Conservation (phyloP, 2,888 invertebrate genomes). For the Eumerus sabulonum region DNA sequence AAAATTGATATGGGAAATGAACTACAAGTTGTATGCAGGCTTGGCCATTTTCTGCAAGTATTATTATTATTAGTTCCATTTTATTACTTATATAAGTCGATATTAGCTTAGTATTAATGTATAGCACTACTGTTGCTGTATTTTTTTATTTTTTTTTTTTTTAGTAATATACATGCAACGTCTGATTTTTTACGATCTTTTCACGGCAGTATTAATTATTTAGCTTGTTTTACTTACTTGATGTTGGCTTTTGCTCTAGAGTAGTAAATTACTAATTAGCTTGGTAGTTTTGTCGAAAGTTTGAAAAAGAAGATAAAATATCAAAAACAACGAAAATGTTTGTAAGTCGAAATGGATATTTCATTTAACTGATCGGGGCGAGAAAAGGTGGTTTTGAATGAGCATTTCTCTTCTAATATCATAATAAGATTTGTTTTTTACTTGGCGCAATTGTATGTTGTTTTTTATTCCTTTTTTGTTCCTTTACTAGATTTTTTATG, state of each 20-base stretch:
- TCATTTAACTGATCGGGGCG: constrained; percentile 33
- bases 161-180: constrained; percentile 51
- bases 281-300: constrained; percentile 38
- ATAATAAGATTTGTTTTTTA: constrained; percentile 20
- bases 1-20: constrained; percentile 42
- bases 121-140: constrained; percentile 64
- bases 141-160: constrained; percentile 43
- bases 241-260: constrained; percentile 37
- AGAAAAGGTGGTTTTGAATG: constrained; percentile 54
- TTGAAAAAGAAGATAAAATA: constrained; percentile 22
- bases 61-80: constrained; percentile 5
- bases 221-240: constrained; percentile 57
- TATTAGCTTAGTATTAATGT: constrained; percentile 65
- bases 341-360: not conserved
- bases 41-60: constrained; percentile 34
- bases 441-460: too few relatives aligned
- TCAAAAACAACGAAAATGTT: constrained; percentile 9
- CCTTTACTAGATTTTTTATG: not conserved
- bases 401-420: constrained; percentile 24
- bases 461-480: constrained; percentile 27
- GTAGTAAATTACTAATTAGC: constrained; percentile 44
- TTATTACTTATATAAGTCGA: constrained; percentile 60
- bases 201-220: constrained; percentile 67
- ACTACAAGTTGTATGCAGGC: constrained; percentile 46
- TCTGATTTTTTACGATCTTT: constrained; percentile 62